A percentile compares a stretch with the other conserved stretches of the same genome.
Conservation (phyloP, 2,797 vertebrate species). For the Percopsis omiscomaycus region DNA sequence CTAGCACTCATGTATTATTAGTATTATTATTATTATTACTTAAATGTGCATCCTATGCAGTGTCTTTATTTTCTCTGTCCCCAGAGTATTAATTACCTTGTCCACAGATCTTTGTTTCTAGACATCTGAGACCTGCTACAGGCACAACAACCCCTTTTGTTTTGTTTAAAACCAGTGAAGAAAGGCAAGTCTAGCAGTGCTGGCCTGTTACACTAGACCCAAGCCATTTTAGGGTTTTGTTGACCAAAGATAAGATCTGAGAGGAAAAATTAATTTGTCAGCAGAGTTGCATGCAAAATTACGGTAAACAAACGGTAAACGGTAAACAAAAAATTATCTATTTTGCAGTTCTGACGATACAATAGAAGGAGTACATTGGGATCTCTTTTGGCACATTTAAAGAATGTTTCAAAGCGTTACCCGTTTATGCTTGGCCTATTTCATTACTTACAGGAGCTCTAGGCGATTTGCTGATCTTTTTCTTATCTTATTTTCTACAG, state of each 20-base stretch:
- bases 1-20: too few relatives aligned
- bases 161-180: conserved; percentile 32
- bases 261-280: too few relatives aligned
- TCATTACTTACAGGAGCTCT: neutral
- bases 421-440: conserved; percentile 7
- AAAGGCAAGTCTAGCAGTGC: conserved; percentile 11
- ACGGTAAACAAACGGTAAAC: too few relatives aligned
- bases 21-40: too few relatives aligned
- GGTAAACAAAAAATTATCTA: too few relatives aligned
- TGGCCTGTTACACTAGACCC: conserved; percentile 1
- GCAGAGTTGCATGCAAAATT: too few relatives aligned
- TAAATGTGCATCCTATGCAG: neutral
- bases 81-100: conserved; percentile 28
- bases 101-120: conserved; percentile 19
- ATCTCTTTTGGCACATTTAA: conserved; percentile 7
- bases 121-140: conserved; percentile 38
- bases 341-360: neutral
- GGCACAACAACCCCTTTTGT: conserved; percentile 26
- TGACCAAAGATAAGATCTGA: too few relatives aligned
- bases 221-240: neutral
- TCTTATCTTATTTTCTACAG: conserved; percentile 64
- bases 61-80: conserved; percentile 1
- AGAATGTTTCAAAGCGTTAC: conserved; percentile 25
- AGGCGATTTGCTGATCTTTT: conserved; percentile 12
- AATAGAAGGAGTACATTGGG: conserved; percentile 22